These are phyloP conservation scores for Megathymus violae DNA, from an alignment of 1,140 invertebrate species.

Conservation along the genomic window DNA sequence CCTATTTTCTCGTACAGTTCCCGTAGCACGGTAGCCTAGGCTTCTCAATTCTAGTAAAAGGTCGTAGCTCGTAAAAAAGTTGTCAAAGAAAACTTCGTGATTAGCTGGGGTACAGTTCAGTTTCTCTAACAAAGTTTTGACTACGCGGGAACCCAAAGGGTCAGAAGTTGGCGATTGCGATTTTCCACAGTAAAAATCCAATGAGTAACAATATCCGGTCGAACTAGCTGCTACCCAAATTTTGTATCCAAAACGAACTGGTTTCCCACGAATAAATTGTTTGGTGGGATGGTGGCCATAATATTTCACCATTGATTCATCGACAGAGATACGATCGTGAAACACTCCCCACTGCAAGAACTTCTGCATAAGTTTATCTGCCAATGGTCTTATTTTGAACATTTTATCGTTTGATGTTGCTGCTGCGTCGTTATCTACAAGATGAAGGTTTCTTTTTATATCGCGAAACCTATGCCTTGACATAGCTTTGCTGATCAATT, in stretches of 20 bases:
- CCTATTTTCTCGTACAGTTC: no score
- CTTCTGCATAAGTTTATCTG: neutral
- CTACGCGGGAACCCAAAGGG: constrained; percentile 16
- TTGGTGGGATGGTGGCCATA: no score
- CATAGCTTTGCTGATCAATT: neutral
- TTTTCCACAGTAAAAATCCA: constrained; percentile 54
- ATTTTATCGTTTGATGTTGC: constrained; percentile 1
- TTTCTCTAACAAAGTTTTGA: constrained; percentile 33
- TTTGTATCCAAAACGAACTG: constrained; percentile 52
- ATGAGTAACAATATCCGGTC: constrained; percentile 46
- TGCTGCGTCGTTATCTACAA: neutral
- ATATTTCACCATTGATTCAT: constrained; percentile 37
- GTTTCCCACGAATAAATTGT: constrained; percentile 43
- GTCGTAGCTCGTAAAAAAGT: no score
- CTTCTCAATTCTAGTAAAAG: no score
- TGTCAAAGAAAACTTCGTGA: constrained; percentile 2
- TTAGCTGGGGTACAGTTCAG: constrained; percentile 4
- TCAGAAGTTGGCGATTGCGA: constrained; percentile 7
- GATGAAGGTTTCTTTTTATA: constrained; percentile 6
- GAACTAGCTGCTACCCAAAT: constrained; percentile 37
- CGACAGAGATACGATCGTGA: constrained; percentile 19
- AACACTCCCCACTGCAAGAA: constrained; percentile 21
- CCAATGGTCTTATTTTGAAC: constrained; percentile 9
- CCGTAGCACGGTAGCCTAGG: no score
- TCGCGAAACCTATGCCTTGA: neutral